These are phyloP conservation scores for Aplodontia rufa DNA, from an alignment of 2,113 vertebrate species.

Conservation along the genomic window DNA sequence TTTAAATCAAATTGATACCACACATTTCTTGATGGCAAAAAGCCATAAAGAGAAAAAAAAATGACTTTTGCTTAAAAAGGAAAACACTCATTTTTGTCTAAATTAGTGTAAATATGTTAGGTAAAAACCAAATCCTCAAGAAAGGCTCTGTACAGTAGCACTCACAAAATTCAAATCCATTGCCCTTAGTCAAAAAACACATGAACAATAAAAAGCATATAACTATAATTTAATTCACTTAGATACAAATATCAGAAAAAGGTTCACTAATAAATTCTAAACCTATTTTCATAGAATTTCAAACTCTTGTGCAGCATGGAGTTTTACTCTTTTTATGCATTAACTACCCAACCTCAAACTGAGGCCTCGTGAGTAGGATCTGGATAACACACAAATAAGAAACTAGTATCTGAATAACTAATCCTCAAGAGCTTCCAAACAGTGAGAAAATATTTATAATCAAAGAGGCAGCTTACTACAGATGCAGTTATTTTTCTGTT, in stretches of 20 bases:
- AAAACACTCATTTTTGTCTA: not conserved
- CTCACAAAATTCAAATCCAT: constrained; percentile 24
- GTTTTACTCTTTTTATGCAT: not conserved
- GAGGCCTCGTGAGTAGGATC: not conserved
- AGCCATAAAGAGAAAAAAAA: not conserved
- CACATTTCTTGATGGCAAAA: not conserved
- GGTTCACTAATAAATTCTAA: constrained; percentile 17
- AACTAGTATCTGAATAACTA: not conserved
- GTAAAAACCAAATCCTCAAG: constrained; percentile 49
- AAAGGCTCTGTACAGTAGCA: not conserved
- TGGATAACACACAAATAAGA: not conserved
- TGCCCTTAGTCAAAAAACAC: not conserved
- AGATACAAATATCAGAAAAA: not conserved
- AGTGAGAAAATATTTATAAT: not conserved
- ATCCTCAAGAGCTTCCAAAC: not conserved
- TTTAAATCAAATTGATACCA: constrained; percentile 44
- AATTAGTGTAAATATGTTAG: not conserved
- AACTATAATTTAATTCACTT: not conserved
- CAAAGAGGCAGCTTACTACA: not conserved
- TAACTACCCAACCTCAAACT: not conserved
- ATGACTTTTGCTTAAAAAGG: not conserved
- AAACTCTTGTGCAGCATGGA: not conserved
- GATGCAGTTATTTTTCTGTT: not conserved
- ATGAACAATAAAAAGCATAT: not conserved
- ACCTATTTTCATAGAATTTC: constrained; percentile 7